Base-by-base conservation (phyloP, 2,797 vertebrate genomes). In the Gymnodraco acuticeps region DNA sequence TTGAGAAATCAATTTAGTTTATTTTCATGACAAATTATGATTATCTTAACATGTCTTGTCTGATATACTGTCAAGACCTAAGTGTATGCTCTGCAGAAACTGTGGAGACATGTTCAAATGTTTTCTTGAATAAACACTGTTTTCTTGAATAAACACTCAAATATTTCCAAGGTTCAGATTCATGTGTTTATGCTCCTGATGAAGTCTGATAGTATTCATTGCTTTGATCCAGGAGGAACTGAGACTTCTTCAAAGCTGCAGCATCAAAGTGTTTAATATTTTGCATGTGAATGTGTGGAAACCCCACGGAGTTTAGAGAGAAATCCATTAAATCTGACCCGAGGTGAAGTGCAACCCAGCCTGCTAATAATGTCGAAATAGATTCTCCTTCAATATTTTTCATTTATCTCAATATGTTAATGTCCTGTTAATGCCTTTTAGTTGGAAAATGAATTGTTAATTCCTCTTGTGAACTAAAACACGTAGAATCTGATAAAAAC, bases 291-390 rank as follows among this genome's bases (percentile, higher is more conserved):
- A 38, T 38, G 33, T 9, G 33, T 38, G 1, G 27, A 27, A 27
- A 27, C 27, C 27, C 4, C 27, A 27, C 27, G 4, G 27, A 27
- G 27, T 27, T 27, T 27, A 5, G 33, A 75, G 59, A 51, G 8
- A 70, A 74, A 79, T 73, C 53, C 10, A 48, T 74, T 79, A 48
- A 54, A 54, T 70, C 69, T 59, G 65, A 79, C 70, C 60, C 11
- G 60, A 54, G 70, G 47, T 69, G 59, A 68, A 58, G 52, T 33
- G 19, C 19, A 52, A 53, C 16, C 2, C 51, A 19, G 42, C 19
- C 42, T 38, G 67, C 50, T 15, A n/a, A 54, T 11, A 50, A 23
- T 10, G 51, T 62, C 33, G 50, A 23, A 38, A 16, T 20, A 14
- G 53, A 19, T 31, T 66, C 13, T 38, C 27, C 54, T n/a, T 51